Evolutionary conservation across 1,140 invertebrate genomes (phyloP).

Genomic region (Calliphora vicina): DNA sequence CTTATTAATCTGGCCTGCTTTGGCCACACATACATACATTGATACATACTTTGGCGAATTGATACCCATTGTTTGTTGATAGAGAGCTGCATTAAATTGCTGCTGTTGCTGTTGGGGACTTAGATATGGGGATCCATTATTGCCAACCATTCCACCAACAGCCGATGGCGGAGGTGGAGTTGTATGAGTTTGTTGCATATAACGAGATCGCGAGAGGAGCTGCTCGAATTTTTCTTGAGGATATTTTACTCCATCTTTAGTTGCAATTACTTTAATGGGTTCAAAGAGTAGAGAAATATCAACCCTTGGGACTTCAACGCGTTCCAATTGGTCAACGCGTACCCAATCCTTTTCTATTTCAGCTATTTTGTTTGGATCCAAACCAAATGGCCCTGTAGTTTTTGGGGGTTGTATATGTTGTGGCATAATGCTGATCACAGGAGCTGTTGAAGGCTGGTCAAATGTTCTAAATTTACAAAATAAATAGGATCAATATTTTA

Average conservation of each 20-base stretch:
- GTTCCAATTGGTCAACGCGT: constrained; percentile 55
- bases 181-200: constrained; percentile 44
- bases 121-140: constrained; percentile 48
- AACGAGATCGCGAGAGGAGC: constrained; percentile 54
- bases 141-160: constrained; percentile 37
- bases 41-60: constrained; percentile 50
- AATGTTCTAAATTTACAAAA: constrained; percentile 48
- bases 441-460: constrained; percentile 53
- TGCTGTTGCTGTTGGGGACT: constrained; percentile 50
- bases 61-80: constrained; percentile 39
- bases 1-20: neutral
- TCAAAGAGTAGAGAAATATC: constrained; percentile 68
- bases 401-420: constrained; percentile 58
- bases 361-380: constrained; percentile 74
- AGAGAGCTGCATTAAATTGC: constrained; percentile 41
- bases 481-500: neutral
- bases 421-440: constrained; percentile 43
- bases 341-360: constrained; percentile 67
- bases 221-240: constrained; percentile 65
- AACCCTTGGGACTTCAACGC: constrained; percentile 63
- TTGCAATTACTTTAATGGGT: constrained; percentile 63
- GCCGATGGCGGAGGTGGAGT: constrained; percentile 43
- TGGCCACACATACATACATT: neutral
- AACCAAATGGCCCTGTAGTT: constrained; percentile 73
- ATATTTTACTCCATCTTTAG: constrained; percentile 65